Evolutionary conservation across 2,797 vertebrate species (phyloP).

Genomic region (Centropyge bicolor): DNA sequence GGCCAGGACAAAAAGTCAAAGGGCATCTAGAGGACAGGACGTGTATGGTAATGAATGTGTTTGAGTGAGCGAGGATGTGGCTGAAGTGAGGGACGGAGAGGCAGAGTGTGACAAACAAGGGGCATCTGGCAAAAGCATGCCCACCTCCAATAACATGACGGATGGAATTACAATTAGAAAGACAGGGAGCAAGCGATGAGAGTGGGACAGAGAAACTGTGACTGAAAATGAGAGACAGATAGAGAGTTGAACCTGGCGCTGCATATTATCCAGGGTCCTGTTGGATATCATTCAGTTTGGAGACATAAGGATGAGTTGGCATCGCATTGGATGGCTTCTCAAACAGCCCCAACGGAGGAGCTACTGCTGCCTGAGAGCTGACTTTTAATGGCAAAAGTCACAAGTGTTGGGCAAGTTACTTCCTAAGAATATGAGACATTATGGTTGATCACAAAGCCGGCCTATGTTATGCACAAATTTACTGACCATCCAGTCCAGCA

Average conservation of each 20-base stretch:
- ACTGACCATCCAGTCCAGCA: no score
- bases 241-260: constrained; percentile 56
- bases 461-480: neutral
- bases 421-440: no score
- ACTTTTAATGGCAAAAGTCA: constrained; percentile 27
- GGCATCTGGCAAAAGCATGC: constrained; percentile 43
- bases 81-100: no score
- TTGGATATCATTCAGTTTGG: constrained; percentile 72
- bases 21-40: no score
- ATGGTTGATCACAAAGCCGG: neutral
- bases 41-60: no score
- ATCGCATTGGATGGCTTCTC: constrained; percentile 41
- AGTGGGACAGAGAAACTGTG: constrained; percentile 54
- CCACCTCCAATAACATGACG: constrained; percentile 24
- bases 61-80: no score
- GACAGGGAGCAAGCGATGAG: constrained; percentile 31
- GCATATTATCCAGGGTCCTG: constrained; percentile 64
- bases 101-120: neutral
- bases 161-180: constrained; percentile 44
- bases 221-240: constrained; percentile 47
- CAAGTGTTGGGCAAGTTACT: neutral
- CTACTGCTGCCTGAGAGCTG: constrained; percentile 18
- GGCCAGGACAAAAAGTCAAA: no score
- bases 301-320: constrained; percentile 67
- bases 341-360: constrained; percentile 25